Conservation (phyloP, 2,888 invertebrate species). For the Nematopogon swammerdamellus region DNA sequence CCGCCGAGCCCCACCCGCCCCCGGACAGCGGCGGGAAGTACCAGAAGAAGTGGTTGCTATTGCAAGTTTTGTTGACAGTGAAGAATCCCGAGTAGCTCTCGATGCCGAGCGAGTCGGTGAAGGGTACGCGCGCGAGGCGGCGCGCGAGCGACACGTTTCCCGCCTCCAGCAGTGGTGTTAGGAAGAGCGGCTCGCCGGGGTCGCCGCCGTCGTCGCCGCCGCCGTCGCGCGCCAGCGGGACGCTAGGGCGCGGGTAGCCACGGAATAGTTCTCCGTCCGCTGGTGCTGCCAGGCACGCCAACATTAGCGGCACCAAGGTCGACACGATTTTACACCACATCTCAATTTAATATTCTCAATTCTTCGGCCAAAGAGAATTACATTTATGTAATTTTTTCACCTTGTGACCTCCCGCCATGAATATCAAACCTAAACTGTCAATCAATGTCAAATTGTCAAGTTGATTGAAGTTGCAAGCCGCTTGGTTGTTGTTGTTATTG, state of each 20-base stretch:
- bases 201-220: conserved; percentile 30
- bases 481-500: no score
- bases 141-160: conserved; percentile 68
- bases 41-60: conserved; percentile 90
- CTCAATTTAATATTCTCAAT: no score
- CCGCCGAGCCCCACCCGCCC: conserved; percentile 30
- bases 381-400: no score
- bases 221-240: conserved; percentile 21
- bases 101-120: conserved; percentile 56
- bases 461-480: no score
- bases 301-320: no score
- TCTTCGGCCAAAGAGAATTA: no score
- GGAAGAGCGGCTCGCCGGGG: conserved; percentile 62
- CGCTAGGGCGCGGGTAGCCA: background rate
- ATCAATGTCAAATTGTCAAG: no score
- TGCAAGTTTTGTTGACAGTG: conserved; percentile 73
- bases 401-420: no score
- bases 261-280: background rate
- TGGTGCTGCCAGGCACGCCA: no score
- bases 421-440: no score
- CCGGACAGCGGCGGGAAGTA: conserved; percentile 74
- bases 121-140: conserved; percentile 50
- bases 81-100: conserved; percentile 78
- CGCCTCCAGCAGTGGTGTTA: conserved; percentile 70
- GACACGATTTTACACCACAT: no score